These are phyloP conservation scores for Lophura swinhoii DNA, from an alignment of 2,797 vertebrate genomes.

Conservation along the genomic window DNA sequence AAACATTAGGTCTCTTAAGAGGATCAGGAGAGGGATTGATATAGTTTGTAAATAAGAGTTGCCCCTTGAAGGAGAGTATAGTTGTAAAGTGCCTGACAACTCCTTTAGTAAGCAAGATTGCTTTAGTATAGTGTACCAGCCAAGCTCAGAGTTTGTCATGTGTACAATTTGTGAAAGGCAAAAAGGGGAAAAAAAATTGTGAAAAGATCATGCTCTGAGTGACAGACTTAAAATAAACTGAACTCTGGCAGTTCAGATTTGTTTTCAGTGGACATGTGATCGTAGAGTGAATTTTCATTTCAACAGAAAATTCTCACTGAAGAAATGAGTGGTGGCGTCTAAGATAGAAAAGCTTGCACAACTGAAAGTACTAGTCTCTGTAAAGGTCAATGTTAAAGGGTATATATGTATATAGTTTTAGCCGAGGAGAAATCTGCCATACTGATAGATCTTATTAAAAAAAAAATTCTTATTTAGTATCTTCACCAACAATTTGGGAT, in stretches of 20 bases:
- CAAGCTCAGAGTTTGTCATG: not conserved
- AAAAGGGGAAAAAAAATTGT: not conserved
- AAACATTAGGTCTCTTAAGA: not conserved
- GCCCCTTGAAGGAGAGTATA: not conserved
- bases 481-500: slow-evolving; percentile 91
- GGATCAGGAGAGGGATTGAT: not conserved
- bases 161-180: not conserved
- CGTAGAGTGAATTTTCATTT: not conserved
- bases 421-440: not conserved
- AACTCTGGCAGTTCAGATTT: not conserved
- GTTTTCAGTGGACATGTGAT: not conserved
- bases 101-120: not conserved
- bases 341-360: not conserved
- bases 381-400: not conserved
- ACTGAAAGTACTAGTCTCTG: not conserved
- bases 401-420: not conserved
- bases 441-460: not conserved
- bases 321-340: not conserved
- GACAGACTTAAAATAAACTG: not conserved
- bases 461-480: slow-evolving; percentile 53
- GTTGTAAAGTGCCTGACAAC: not conserved
- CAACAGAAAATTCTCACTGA: not conserved
- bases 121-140: not conserved
- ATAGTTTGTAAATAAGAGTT: not conserved
- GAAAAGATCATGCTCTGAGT: not conserved